Evolutionary conservation across 2,888 invertebrate species (phyloP), one percentile per base, ranked within the genome.

Genomic region (Pilophorus perplexus): DNA sequence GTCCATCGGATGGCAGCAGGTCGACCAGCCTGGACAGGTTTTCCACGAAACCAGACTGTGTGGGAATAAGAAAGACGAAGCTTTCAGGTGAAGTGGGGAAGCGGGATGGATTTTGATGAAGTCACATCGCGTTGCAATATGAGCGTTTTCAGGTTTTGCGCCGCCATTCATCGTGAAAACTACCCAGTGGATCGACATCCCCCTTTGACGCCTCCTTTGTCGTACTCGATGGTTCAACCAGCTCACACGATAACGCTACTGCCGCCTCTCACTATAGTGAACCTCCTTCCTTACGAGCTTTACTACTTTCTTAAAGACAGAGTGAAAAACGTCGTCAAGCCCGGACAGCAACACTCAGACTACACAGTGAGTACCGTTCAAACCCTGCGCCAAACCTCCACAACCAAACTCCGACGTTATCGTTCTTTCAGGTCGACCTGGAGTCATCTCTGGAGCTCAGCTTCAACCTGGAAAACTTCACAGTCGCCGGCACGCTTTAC

Each of bases 171-270:
- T 66, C 84, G 90, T 68, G 90, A 93, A 75, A 86, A 86, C 71
- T 94, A 88, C 78, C 93, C 93, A 0, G 75, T 80, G 12, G 88
- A 89, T 71, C 75, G 79, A 37, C 84, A 84, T 6, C 73, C 77
- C 16, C 75, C 76, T 33, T 57, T 72, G 6, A 66, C 74, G 66
- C 69, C 74, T 68, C 62, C 75, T 70, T 67, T 72, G 73, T 71
- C 73, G 52, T 76, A 82, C 55, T 67, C 71, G 2, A 71, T 72
- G 72, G 64, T 71, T 2, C 84, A 92, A 69, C 92, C 95, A 3
- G 96, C 91, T 0, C 97, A 98, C 78, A 86, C 88, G 14, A 86
- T 98, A 68, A 85, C 86, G 2, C 79, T 99, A 48, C 80, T 91
- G 72, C 90, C 96, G 23, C 92, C 93, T 0, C 80, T 98, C 16